Evolutionary conservation across 2,888 invertebrate genomes (phyloP), one percentile per base, ranked within the genome.

Genomic region (Phragmatobia fuliginosa): DNA sequence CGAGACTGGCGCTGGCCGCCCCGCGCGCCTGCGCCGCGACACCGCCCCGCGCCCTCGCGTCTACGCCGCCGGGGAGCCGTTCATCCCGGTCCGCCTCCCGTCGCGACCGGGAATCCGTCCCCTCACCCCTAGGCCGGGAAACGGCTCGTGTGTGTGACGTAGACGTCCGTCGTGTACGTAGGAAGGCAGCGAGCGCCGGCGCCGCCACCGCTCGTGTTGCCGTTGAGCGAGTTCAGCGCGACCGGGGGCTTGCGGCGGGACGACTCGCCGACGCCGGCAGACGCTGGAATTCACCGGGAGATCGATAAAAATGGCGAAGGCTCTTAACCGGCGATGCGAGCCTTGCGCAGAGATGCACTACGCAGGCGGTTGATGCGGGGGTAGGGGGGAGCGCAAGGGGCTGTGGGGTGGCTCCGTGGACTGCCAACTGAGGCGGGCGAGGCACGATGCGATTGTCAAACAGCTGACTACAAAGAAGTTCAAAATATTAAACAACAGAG

Each of bases 391-490:
- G 63, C 41, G 60, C 7, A 11, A 32, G 14, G 63, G 59, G 25
- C 16, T 49, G 52, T 21, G 33, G 49, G 58, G 66, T 32, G 41
- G 66, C 32, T 38, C 21, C 62, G 60, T 60, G 60, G 31, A 28
- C 31, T 73, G 77, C 83, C 77, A 45, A 45, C 18, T 28, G 62
- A 18, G 52, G 68, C 60, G 78, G 75, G 77, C 77, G 79, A 79
- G 81, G 78, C 72, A 83, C 77, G 82, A 75, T 78, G 82, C 88
- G 88, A 91, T 90, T 91, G 89, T 88, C 90, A 90, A 93, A 92
- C 93, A 93, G 93, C 93, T 93, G 93, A 93, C 91, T 90, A 88
- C 85, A 86, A 87, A 87, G 85, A 87, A 87, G 85, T 85, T 85
- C 83, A 85, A 86, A 87, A 85, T 78, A 79, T 77, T 71, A 77